Evolutionary conservation across 2,888 invertebrate species (phyloP).

Genomic region (Heteromyza rotundicornis): DNA sequence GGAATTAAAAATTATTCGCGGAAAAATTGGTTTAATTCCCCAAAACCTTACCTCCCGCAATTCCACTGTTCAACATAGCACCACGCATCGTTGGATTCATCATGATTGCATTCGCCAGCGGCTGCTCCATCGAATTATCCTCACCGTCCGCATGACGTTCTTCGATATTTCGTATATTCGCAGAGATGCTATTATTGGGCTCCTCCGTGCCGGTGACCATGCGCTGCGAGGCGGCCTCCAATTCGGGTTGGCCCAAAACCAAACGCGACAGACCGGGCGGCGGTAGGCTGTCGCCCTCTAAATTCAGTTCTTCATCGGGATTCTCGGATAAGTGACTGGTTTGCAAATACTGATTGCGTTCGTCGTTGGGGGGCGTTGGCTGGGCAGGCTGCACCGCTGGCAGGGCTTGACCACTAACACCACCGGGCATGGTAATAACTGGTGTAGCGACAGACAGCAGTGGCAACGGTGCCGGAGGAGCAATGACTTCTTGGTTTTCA

Average conservation of each 20-base stretch:
- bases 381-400: background rate
- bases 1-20: background rate
- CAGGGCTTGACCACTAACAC: too few relatives aligned
- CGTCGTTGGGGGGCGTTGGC: conserved; percentile 67
- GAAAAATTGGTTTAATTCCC: background rate
- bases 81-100: conserved; percentile 21
- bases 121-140: conserved; percentile 53
- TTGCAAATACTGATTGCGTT: conserved; percentile 78
- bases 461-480: conserved; percentile 39
- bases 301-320: conserved; percentile 45
- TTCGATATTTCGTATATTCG: conserved; percentile 64
- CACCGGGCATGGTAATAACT: too few relatives aligned
- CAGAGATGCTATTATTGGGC: conserved; percentile 65
- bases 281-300: conserved; percentile 63
- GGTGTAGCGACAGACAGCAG: background rate
- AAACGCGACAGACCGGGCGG: conserved; percentile 72
- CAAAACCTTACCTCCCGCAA: background rate
- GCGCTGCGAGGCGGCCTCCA: conserved; percentile 61
- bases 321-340: conserved; percentile 74
- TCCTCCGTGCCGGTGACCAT: conserved; percentile 62
- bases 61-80: background rate
- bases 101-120: conserved; percentile 23
- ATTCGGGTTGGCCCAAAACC: conserved; percentile 72
- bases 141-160: conserved; percentile 63
- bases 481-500: conserved; percentile 65